Evolutionary conservation across 2,888 invertebrate genomes (phyloP), one percentile per base, ranked within the genome.

Genomic region (Gibbula magus): DNA sequence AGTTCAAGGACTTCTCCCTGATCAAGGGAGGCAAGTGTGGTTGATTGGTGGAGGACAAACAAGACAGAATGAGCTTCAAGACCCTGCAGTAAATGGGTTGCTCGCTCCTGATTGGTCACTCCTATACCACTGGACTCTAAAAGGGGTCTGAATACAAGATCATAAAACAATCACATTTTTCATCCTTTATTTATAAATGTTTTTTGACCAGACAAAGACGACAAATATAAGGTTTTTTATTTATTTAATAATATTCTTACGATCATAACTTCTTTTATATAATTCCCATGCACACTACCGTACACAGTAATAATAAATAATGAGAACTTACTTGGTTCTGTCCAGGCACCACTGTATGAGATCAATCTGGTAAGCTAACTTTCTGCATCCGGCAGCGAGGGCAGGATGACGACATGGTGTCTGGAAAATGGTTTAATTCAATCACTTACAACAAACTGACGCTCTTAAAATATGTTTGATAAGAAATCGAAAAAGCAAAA

Each of bases 271-370:
- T n/a, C n/a, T n/a, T n/a, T n/a, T n/a, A n/a, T n/a, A n/a, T n/a
- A n/a, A n/a, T n/a, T n/a, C n/a, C n/a, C n/a, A n/a, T n/a, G n/a
- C n/a, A n/a, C n/a, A n/a, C n/a, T n/a, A n/a, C n/a, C n/a, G n/a
- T n/a, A n/a, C n/a, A n/a, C n/a, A n/a, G n/a, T n/a, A n/a, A n/a
- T n/a, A 25, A 25, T 8, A 56, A 7, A 16, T 56, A 8, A 8
- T 10, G 61, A 25, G 25, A 52, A 84, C 88, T 81, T 83, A 91
- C 91, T 86, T 90, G 51, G 90, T 88, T 83, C 88, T 89, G 29
- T 91, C 91, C 32, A 91, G 78, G 79, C 91, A 91, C 91, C 91
- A 91, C 75, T 91, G 88, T 67, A 91, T 90, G 13, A 91, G 86
- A 76, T 90, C 89, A 54, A 91, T 87, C 79, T 91, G 91, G 78